These are phyloP conservation scores for Strix occidentalis DNA, from an alignment of 2,797 vertebrate genomes.

Conservation along the genomic window DNA sequence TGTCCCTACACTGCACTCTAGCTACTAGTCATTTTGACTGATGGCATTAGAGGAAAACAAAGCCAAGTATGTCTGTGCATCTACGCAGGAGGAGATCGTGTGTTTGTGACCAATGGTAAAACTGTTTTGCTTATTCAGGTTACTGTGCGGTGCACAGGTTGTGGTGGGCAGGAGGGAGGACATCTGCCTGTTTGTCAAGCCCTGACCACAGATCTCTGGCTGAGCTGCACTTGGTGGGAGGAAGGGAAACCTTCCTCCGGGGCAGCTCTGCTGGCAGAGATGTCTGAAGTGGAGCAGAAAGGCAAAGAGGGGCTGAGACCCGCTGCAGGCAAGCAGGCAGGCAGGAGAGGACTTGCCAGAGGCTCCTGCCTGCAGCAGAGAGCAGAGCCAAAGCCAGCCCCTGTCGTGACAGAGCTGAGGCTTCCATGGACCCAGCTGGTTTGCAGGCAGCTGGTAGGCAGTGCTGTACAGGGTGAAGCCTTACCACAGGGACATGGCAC, in stretches of 20 bases:
- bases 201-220: not conserved
- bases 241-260: not conserved
- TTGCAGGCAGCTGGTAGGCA: not conserved
- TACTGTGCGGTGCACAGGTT: accelerated
- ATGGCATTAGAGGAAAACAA: not conserved
- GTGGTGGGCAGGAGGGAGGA: not conserved
- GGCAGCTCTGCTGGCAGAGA: not conserved
- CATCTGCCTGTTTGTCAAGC: not conserved
- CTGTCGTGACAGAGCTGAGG: not conserved
- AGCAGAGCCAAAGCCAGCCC: not conserved
- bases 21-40: not conserved
- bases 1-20: not conserved
- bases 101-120: accelerated
- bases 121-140: not conserved
- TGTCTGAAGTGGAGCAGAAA: not conserved
- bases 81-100: accelerated
- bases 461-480: not conserved
- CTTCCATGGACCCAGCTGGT: not conserved
- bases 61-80: not conserved
- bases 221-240: not conserved
- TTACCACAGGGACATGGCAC: not conserved
- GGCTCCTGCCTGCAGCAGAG: not conserved
- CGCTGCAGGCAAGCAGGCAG: not conserved
- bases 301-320: not conserved
- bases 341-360: not conserved